phyloP scores from a whole-genome alignment of 2,888 invertebrate genomes.

The Pachymerium ferrugineum region DNA sequence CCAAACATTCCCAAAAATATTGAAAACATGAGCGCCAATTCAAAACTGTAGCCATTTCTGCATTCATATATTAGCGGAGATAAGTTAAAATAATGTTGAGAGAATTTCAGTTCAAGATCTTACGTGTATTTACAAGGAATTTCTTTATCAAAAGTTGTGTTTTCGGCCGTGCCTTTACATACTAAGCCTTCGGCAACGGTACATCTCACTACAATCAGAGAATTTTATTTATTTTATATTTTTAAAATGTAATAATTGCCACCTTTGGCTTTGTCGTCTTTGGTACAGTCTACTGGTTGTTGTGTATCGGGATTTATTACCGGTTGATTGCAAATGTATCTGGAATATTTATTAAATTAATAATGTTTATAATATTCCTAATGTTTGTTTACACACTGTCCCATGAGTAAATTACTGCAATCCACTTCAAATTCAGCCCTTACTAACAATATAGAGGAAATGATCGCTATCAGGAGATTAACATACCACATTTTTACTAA shows the following conservation, averaged over 20 bases:
- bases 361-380: background rate
- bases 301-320: conserved; percentile 81
- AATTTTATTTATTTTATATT: background rate
- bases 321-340: conserved; percentile 46
- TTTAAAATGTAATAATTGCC: conserved; percentile 37
- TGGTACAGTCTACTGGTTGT: conserved; percentile 71
- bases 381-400: conserved; percentile 39
- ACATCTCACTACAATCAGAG: conserved; percentile 61
- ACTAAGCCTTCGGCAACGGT: conserved; percentile 73
- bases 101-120: conserved; percentile 49
- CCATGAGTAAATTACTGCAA: conserved; percentile 63
- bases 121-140: conserved; percentile 93
- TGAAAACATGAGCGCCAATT: conserved; percentile 84
- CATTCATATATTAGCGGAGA: conserved; percentile 26
- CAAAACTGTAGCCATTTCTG: conserved; percentile 90
- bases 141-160: conserved; percentile 71
- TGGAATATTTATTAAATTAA: background rate
- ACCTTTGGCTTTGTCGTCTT: conserved; percentile 76
- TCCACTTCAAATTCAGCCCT: conserved; percentile 36
- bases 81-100: background rate
- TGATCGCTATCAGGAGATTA: background rate
- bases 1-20: conserved; percentile 98
- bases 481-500: background rate
- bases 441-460: background rate
- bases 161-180: conserved; percentile 67